Evolutionary conservation across 2,113 vertebrate species (phyloP), one percentile per base, ranked within the genome.

Genomic region (Caranx ignobilis): DNA sequence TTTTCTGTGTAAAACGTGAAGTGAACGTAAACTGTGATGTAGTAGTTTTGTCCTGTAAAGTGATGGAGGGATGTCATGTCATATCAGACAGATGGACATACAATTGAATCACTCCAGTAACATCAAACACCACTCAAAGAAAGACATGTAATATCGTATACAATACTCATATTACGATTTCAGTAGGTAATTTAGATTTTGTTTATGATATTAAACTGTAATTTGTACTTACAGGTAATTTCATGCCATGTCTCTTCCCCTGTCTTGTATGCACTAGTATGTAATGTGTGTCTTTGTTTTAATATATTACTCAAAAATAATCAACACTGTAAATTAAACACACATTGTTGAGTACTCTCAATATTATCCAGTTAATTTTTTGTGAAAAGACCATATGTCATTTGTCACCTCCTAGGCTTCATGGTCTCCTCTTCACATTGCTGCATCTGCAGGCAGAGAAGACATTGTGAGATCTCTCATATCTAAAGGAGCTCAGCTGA

Each of bases 341-440:
- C 10, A 52, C 19, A 52, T 9, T 52, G n/a, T n/a, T 52, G 2
- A 52, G 45, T 47, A 12, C 13, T 50, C 39, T 19, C 11, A 34
- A 34, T 11, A 71, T 45, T 2, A n/a, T 75, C 45, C 18, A 54
- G 0, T 43, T 35, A 2, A 1, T 6, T 50, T 12, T 47, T 32
- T 48, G 1, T 60, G 59, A 6, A 43, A 31, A 63, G 11, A 43
- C 35, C 7, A 21, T 1, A 35, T 47, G 18, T 63, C 21, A 34
- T 48, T 4, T 87, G 1, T 71, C 32, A 4, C 43, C 63, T 63
- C 21, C 50, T 59, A 99, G 98, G 96, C 96, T 48, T 95, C 94
- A 0, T 99, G 98, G 98, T 96, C 95, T 41, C 97, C 98, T 60
- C 93, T 99, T 77, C 98, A 99, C 85, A 99, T 99, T 21, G 97